phyloP scores from a whole-genome alignment of 2,113 vertebrate genomes.

The Phrynosoma blainvillii region DNA sequence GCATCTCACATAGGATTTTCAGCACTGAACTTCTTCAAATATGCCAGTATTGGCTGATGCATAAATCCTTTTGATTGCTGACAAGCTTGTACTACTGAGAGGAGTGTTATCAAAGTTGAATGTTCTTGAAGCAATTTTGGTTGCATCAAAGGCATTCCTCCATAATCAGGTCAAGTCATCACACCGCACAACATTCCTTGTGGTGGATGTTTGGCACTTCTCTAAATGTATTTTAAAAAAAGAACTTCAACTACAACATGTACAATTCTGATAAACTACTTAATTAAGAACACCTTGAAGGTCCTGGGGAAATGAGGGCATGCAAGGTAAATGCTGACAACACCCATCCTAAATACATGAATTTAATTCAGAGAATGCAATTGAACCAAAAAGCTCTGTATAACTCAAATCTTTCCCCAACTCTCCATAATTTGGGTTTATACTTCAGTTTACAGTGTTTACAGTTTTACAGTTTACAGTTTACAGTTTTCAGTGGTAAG shows the following conservation, averaged over 20 bases:
- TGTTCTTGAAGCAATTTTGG: slow-evolving; percentile 1
- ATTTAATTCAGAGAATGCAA: background rate
- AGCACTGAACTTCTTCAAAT: background rate
- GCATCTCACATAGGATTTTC: background rate
- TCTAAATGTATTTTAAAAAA: background rate
- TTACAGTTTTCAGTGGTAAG: background rate
- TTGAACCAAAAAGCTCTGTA: background rate
- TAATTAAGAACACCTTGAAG: slow-evolving; percentile 23
- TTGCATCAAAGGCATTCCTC: slow-evolving; percentile 21
- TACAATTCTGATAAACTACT: slow-evolving; percentile 1
- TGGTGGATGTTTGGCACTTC: slow-evolving; percentile 6
- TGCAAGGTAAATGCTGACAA: background rate
- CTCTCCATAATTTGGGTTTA: background rate
- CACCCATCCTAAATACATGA: background rate
- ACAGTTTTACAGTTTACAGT: too few relatives aligned
- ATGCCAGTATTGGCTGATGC: background rate
- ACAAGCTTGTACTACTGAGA: background rate
- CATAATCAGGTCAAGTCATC: slow-evolving; percentile 12
- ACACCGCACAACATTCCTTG: background rate
- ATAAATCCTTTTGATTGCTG: background rate
- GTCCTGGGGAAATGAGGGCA: background rate
- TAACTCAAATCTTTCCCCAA: background rate
- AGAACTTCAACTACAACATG: background rate
- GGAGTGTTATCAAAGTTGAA: background rate
- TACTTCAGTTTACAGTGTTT: background rate